phyloP scores from a whole-genome alignment of 1,140 invertebrate species.

The Calliopsis andreniformis region DNA sequence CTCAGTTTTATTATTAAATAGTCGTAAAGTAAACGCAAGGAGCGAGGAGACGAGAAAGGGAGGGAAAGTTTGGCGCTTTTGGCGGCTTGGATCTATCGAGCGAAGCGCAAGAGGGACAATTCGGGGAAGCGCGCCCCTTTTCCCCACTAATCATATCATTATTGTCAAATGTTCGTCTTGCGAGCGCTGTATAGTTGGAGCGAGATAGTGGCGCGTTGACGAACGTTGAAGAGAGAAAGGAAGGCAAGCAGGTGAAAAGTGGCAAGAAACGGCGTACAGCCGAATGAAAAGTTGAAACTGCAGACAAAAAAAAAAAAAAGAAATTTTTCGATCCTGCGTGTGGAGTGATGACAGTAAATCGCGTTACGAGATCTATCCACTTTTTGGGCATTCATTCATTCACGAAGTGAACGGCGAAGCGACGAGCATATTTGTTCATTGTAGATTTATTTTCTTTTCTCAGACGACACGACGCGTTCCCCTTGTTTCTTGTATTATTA shows the following conservation, averaged over 20 bases:
- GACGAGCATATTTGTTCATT: background rate
- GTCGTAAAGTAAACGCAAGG: constrained; percentile 27
- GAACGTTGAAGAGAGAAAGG: background rate
- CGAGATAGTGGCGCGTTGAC: too few relatives aligned
- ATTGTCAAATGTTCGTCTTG: constrained; percentile 48
- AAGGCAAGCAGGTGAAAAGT: background rate
- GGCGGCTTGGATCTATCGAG: background rate
- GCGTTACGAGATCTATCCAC: constrained; percentile 29
- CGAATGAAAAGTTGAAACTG: background rate
- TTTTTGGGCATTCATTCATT: constrained; percentile 64
- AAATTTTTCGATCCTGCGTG: background rate
- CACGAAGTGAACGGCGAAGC: constrained; percentile 22
- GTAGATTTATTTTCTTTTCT: constrained; percentile 32
- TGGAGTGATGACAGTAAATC: background rate
- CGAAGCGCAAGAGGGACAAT: background rate
- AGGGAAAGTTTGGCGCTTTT: background rate
- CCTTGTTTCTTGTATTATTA: constrained; percentile 28
- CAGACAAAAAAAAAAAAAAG: background rate
- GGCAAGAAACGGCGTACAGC: background rate
- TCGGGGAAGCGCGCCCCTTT: constrained; percentile 64
- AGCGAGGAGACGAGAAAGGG: background rate
- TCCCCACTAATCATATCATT: constrained; percentile 74
- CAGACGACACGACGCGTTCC: constrained; percentile 3
- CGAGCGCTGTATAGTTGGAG: too few relatives aligned
- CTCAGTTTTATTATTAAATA: constrained; percentile 74